Base-by-base conservation (phyloP, 2,888 invertebrate genomes). In the Carpatolechia fugitivella region DNA sequence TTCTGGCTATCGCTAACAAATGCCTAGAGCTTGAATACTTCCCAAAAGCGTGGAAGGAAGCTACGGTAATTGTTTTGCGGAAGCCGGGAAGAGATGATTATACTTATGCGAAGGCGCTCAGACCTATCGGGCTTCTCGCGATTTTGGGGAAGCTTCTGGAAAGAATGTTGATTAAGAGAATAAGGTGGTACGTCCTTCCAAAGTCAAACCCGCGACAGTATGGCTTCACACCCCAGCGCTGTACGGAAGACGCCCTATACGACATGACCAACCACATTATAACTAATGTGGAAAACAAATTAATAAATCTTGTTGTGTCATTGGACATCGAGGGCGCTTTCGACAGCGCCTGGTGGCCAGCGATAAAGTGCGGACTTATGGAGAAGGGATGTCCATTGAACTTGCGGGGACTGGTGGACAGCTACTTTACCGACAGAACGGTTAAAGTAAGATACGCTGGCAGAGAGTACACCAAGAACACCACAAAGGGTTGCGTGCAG, bases 271-370 rank as follows among this genome's bases (percentile, higher is more conserved):
- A 41, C 1, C 41, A 41, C 24, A 41, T 41, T 2, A 41, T 3
- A 1, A 20, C 1, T 3, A 41, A 41, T 8, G 6, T 41, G 20
- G 10, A 5, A 10, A 41, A 41, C 11, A 0, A 11, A 20, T 20
- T 41, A 11, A 41, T 1, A 1, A 1, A 3, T 11, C 0, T n/a
- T n/a, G n/a, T 41, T 11, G 54, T 58, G 0, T 58, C 58, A 1
- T 20, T 58, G 8, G 58, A 58, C 13, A 58, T 58, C 41, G 55
- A 58, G 48, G 58, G 56, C 4, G 56, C 56, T 31, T 58, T 58
- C 40, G 58, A 58, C n/a, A 44, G 36, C 46, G 57, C 57, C 1
- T 56, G 55, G 54, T 58, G 58, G 58, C 61, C 59, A 2, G 51
- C 44, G 20, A 20, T 41, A 1, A 41, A 18, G n/a, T 8, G 10